A percentile compares a stretch with the other conserved stretches of the same genome.
phyloP scores from a whole-genome alignment of 2,113 vertebrate genomes.

The Dermatemys mawii region DNA sequence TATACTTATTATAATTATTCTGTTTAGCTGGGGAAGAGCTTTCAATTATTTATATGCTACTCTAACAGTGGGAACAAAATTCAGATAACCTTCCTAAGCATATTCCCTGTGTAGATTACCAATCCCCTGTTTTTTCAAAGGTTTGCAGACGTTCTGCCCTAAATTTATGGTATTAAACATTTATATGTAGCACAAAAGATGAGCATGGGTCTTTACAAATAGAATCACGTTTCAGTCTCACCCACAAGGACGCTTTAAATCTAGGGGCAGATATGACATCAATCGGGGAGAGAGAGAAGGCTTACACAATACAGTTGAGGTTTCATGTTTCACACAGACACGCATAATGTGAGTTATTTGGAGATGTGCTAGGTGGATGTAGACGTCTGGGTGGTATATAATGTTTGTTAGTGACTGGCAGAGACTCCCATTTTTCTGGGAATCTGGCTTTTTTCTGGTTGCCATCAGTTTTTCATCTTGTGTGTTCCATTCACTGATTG shows the following conservation, averaged over 20 bases:
- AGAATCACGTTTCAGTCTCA: background rate
- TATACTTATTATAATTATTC: background rate
- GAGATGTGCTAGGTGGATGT: background rate
- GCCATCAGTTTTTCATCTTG: background rate
- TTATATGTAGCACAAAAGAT: background rate
- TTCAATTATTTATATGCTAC: background rate
- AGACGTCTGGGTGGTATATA: background rate
- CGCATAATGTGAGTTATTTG: background rate
- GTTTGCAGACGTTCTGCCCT: background rate
- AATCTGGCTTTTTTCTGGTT: background rate
- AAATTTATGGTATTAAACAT: rapidly evolving
- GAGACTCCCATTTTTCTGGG: background rate
- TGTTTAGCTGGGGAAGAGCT: background rate
- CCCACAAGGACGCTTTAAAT: background rate
- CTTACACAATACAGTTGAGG: background rate
- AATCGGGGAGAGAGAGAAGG: background rate
- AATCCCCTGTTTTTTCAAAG: background rate
- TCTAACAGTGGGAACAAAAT: background rate
- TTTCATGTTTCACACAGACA: background rate
- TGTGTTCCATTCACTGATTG: background rate
- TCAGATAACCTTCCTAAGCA: background rate
- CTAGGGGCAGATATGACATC: background rate
- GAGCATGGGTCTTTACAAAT: background rate
- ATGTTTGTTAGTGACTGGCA: background rate
- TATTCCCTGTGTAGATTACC: background rate